Conservation (phyloP, 2,888 invertebrate genomes). For the Oligia fasciuncula region DNA sequence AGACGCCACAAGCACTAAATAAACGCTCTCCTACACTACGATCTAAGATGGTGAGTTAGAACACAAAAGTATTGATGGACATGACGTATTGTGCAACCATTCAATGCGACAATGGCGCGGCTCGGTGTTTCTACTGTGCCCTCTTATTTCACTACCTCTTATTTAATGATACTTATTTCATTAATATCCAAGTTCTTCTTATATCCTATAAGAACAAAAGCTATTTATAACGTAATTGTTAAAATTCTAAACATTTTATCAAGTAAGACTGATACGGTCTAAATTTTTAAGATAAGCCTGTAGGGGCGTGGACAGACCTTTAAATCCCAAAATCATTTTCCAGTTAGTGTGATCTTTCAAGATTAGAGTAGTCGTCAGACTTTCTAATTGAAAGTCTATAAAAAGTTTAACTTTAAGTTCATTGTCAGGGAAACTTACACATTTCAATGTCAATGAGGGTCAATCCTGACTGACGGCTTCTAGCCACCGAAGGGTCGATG, state of each 20-base stretch:
- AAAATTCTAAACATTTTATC: constrained; percentile 5
- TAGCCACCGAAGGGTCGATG: background rate
- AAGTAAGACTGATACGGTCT: background rate
- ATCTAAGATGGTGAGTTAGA: background rate
- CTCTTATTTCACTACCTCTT: background rate
- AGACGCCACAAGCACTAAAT: background rate
- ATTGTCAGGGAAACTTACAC: background rate
- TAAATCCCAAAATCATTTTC: background rate
- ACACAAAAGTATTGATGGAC: constrained; percentile 8
- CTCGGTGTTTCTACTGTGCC: background rate
- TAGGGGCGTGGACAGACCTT: background rate
- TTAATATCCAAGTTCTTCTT: background rate
- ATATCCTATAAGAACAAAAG: constrained; percentile 5
- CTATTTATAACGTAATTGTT: background rate
- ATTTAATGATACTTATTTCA: background rate
- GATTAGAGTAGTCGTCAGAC: background rate
- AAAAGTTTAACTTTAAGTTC: background rate
- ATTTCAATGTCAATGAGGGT: background rate
- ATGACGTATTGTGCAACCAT: background rate
- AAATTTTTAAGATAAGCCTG: background rate
- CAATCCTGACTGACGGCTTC: background rate
- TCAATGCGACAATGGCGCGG: background rate
- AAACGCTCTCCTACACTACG: background rate
- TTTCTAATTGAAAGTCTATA: constrained; percentile 1
- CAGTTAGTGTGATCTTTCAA: background rate